phyloP scores from a whole-genome alignment of 1,140 invertebrate species.

The Eriocheir sinensis region DNA sequence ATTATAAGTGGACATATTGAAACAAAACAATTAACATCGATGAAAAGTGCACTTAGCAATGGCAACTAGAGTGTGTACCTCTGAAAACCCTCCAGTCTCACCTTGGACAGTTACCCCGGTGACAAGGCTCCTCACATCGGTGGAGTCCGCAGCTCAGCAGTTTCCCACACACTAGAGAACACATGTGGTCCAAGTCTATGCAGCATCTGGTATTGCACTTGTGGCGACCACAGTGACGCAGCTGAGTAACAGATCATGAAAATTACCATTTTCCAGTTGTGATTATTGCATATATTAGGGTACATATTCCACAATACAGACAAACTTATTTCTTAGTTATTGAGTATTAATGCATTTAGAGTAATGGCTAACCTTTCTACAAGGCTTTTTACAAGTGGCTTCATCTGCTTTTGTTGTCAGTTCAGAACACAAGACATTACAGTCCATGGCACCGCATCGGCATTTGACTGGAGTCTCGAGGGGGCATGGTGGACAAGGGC shows the following conservation, averaged over 20 bases:
- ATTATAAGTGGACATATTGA: no score
- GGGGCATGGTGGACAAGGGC: constrained; percentile 91
- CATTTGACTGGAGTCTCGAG: constrained; percentile 90
- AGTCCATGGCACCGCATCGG: constrained; percentile 94
- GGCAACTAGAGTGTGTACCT: no score
- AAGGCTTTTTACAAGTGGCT: constrained; percentile 92
- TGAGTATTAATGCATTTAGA: no score
- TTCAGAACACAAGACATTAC: constrained; percentile 90
- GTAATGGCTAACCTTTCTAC: constrained; percentile 90
- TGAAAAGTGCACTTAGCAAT: constrained; percentile 44
- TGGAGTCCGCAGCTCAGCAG: constrained; percentile 92
- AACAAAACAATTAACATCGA: constrained; percentile 27
- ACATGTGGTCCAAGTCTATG: constrained; percentile 92
- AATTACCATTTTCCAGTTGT: no score
- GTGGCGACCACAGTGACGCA: constrained; percentile 81
- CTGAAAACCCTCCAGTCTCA: constrained; percentile 39
- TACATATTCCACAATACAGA: no score
- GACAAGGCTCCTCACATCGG: constrained; percentile 93
- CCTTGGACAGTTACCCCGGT: constrained; percentile 90
- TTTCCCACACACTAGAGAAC: constrained; percentile 91
- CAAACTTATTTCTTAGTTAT: no score
- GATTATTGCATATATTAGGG: no score
- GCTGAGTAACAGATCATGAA: constrained; percentile 82
- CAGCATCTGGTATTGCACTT: constrained; percentile 84
- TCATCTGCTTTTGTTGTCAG: constrained; percentile 87